Conservation (phyloP, 2,888 invertebrate species). For the Sturmia bella region DNA sequence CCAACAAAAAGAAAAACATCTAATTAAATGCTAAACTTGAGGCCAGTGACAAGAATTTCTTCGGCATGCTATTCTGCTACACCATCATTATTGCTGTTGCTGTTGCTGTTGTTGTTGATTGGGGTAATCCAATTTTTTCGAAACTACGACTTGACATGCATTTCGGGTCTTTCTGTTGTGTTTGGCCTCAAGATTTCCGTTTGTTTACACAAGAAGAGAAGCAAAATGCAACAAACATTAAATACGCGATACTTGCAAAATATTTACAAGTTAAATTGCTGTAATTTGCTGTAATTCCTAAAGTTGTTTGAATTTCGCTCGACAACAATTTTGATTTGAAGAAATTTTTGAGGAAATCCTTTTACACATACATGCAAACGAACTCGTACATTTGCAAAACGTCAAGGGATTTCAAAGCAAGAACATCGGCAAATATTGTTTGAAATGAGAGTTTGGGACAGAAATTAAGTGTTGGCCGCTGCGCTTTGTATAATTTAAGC, state of each 20-base stretch:
- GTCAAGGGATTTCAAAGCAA: slow-evolving; percentile 1
- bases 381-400: slow-evolving; percentile 40
- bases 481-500: no score
- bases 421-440: slow-evolving; percentile 14
- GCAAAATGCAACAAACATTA: slow-evolving; percentile 1
- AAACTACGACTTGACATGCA: slow-evolving; percentile 59
- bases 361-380: slow-evolving; percentile 4
- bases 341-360: slow-evolving; percentile 50
- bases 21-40: slow-evolving; percentile 67
- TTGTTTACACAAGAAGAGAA: slow-evolving; percentile 50
- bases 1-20: slow-evolving; percentile 5
- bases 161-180: slow-evolving; percentile 44
- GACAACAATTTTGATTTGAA: slow-evolving; percentile 46
- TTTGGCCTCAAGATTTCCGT: slow-evolving; percentile 58
- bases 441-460: slow-evolving; percentile 42
- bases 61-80: slow-evolving; percentile 35
- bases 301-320: slow-evolving; percentile 4
- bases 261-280: slow-evolving; percentile 54
- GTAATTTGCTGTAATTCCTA: slow-evolving; percentile 59
- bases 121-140: slow-evolving; percentile 27
- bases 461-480: not conserved
- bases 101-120: slow-evolving; percentile 22
- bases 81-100: slow-evolving; percentile 26
- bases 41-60: slow-evolving; percentile 64
- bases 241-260: slow-evolving; percentile 41